Percentiles rank a stretch among this genome's conserved stretches.
Evolutionary conservation across 2,888 invertebrate species (phyloP).

Genomic region (Halictus quadricinctus): DNA sequence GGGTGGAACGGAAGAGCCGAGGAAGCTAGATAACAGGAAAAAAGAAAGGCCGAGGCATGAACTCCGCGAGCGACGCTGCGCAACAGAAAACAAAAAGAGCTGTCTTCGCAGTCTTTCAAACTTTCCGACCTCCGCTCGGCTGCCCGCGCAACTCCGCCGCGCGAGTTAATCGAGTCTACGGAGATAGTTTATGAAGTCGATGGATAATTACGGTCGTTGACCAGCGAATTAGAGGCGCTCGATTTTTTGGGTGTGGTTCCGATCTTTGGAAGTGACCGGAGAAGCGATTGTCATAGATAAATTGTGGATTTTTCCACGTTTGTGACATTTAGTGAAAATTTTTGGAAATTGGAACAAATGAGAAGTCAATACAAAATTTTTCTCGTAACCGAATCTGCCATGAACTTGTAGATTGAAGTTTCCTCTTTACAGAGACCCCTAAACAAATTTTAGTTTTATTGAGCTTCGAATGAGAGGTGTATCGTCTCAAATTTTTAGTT

Average conservation of each 20-base stretch:
- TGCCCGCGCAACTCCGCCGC: neutral
- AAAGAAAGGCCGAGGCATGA: neutral
- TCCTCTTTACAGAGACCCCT: too few species aligned
- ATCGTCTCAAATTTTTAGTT: too few species aligned
- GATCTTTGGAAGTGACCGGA: neutral
- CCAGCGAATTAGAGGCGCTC: neutral
- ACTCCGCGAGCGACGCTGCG: neutral
- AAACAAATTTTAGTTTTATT: too few species aligned
- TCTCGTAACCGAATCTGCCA: too few species aligned
- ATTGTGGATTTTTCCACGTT: too few species aligned
- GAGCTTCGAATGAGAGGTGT: too few species aligned
- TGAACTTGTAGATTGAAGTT: too few species aligned
- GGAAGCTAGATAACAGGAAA: neutral
- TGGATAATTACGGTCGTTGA: neutral
- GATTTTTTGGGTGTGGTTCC: neutral
- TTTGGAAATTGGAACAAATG: too few species aligned
- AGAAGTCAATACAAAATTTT: too few species aligned
- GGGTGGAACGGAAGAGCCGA: neutral
- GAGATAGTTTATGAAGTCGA: neutral
- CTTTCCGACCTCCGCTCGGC: neutral
- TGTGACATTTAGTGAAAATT: too few species aligned
- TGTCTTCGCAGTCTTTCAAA: conserved; percentile 3
- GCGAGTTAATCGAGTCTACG: neutral
- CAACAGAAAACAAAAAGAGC: neutral
- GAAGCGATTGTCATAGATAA: neutral